These are phyloP conservation scores for Scelioninae gen. 1 DNA, from an alignment of 2,888 invertebrate genomes.

Conservation along the genomic window DNA sequence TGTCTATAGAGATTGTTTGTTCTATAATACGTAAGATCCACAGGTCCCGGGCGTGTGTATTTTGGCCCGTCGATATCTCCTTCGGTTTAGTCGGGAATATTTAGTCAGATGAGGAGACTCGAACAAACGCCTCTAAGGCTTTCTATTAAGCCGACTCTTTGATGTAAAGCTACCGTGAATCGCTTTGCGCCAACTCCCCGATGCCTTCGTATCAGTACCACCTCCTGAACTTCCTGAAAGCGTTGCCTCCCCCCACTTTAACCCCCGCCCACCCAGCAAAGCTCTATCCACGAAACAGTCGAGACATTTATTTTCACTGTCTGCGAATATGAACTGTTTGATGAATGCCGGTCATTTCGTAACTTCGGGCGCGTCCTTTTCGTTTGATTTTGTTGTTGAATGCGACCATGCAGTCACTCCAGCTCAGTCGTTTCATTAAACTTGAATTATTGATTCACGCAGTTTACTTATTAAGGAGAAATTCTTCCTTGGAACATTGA, in stretches of 20 bases:
- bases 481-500: too few relatives aligned
- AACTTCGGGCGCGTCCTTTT: slow-evolving; percentile 31
- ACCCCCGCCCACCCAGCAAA: slow-evolving; percentile 28
- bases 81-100: slow-evolving; percentile 81
- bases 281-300: slow-evolving; percentile 41
- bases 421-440: slow-evolving; percentile 17
- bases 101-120: slow-evolving; percentile 85
- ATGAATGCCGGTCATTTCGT: slow-evolving; percentile 51
- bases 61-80: slow-evolving; percentile 82
- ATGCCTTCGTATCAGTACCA: slow-evolving; percentile 64
- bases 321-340: slow-evolving; percentile 54
- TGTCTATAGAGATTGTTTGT: slow-evolving; percentile 78
- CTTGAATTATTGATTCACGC: slow-evolving; percentile 11
- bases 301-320: slow-evolving; percentile 60
- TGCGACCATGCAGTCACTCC: slow-evolving; percentile 3
- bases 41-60: slow-evolving; percentile 79
- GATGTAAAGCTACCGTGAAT: slow-evolving; percentile 82
- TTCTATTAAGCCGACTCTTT: slow-evolving; percentile 86
- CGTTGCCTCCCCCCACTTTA: slow-evolving; percentile 33
- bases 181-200: slow-evolving; percentile 78
- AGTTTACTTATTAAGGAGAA: background rate
- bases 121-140: slow-evolving; percentile 87
- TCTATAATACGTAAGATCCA: slow-evolving; percentile 80
- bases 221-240: slow-evolving; percentile 66
- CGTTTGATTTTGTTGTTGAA: slow-evolving; percentile 30